These are phyloP conservation scores for Steromphala cineraria DNA, from an alignment of 2,888 invertebrate genomes.

Conservation along the genomic window DNA sequence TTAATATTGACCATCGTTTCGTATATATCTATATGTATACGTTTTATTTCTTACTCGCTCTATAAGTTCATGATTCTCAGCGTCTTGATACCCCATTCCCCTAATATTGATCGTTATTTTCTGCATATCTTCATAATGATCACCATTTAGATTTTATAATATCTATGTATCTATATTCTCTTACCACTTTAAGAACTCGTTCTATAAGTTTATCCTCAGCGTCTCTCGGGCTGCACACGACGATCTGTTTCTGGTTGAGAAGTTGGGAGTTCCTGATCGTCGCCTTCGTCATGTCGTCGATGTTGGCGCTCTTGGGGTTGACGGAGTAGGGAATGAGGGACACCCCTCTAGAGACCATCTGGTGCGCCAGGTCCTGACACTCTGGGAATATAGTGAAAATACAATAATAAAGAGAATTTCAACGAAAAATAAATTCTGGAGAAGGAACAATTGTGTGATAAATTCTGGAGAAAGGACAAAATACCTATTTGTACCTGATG, in stretches of 20 bases:
- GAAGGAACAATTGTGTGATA: too few relatives aligned
- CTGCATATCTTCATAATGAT: too few relatives aligned
- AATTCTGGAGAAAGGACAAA: too few relatives aligned
- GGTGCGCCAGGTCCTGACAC: slow-evolving; percentile 58
- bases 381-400: slow-evolving; percentile 47
- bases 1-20: too few relatives aligned
- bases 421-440: too few relatives aligned
- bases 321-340: slow-evolving; percentile 64
- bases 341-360: slow-evolving; percentile 59
- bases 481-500: too few relatives aligned
- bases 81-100: too few relatives aligned
- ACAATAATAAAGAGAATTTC: background rate
- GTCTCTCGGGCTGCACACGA: slow-evolving; percentile 66
- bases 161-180: background rate
- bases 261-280: slow-evolving; percentile 56
- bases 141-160: background rate
- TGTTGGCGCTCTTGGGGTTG: slow-evolving; percentile 32
- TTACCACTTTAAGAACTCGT: slow-evolving; percentile 39
- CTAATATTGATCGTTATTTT: too few relatives aligned
- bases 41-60: too few relatives aligned
- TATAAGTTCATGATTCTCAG: too few relatives aligned
- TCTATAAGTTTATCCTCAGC: slow-evolving; percentile 56
- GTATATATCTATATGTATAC: too few relatives aligned
- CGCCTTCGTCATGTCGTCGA: slow-evolving; percentile 43
- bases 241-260: slow-evolving; percentile 50